Percentiles rank a stretch among this genome's conserved stretches.
Evolutionary conservation across 2,888 invertebrate genomes (phyloP).

Genomic region (Zaprionus bogoriensis): DNA sequence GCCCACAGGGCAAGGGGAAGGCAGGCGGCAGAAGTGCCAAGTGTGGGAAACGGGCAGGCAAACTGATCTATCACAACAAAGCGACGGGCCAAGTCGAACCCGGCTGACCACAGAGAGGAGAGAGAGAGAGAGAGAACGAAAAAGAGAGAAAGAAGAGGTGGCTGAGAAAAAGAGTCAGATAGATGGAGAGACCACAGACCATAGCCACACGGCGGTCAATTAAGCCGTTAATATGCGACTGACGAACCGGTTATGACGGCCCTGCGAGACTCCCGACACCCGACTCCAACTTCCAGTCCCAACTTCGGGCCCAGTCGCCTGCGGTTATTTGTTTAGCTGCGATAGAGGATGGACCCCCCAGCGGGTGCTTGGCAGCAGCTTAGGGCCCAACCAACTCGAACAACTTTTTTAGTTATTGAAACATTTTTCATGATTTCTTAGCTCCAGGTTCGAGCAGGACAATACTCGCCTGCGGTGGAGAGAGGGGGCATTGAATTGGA

Average conservation of each 20-base stretch:
- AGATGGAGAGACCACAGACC: slow-evolving; percentile 32
- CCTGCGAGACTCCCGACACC: slow-evolving; percentile 2
- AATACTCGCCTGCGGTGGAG: slow-evolving; percentile 28
- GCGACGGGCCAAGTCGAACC: slow-evolving; percentile 14
- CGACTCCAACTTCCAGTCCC: not conserved
- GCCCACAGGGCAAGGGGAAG: not conserved
- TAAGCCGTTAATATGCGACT: slow-evolving; percentile 64
- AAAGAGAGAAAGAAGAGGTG: not conserved
- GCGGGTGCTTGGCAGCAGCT: slow-evolving; percentile 33
- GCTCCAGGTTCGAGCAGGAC: slow-evolving; percentile 43
- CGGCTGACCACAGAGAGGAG: slow-evolving; percentile 14
- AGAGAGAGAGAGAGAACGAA: not conserved
- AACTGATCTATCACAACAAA: slow-evolving; percentile 24
- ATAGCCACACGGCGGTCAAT: slow-evolving; percentile 63
- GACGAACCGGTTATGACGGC: slow-evolving; percentile 33
- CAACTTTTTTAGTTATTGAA: slow-evolving; percentile 62
- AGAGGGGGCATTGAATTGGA: slow-evolving; percentile 17
- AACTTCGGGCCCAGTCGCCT: slow-evolving; percentile 3
- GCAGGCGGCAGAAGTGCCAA: not conserved
- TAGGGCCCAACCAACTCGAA: slow-evolving; percentile 8
- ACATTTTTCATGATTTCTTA: slow-evolving; percentile 73
- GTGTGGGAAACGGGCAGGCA: not conserved
- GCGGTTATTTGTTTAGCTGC: slow-evolving; percentile 48
- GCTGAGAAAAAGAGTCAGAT: not conserved
- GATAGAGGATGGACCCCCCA: slow-evolving; percentile 40